Evolutionary conservation across 1,140 invertebrate species (phyloP), one percentile per base, ranked within the genome.

Genomic region (Neodiprion pinetum): DNA sequence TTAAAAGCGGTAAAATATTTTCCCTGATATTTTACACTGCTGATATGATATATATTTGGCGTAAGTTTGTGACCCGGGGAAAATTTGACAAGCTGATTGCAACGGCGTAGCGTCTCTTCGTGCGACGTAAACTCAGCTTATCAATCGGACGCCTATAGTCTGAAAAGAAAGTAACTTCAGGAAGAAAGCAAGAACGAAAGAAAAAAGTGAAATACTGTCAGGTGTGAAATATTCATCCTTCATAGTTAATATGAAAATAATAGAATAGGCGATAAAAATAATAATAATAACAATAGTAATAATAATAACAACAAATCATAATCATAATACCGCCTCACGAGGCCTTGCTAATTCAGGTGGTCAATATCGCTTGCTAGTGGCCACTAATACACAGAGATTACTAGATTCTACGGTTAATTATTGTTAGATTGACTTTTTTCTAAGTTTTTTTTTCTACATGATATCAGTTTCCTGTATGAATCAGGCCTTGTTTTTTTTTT

Each of bases 321-420:
- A 14, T 47, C 61, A 61, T 61, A 84, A 75, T 85, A 84, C 84
- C 85, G 86, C 87, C 86, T 87, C 82, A 84, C 85, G 84, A 87
- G 86, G 85, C 86, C 86, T 88, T 88, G 84, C 85, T 84, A 53
- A 53, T 53, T 53, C 50, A 53, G n/a, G 50, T 53, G 50, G 50
- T 53, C 50, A 53, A 53, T 10, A 53, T n/a, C 50, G 50, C 50
- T 69, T 48, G 73, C 71, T 79, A 75, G 71, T 80, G 82, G 85
- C 83, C 83, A 83, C 82, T 80, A 84, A 80, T 78, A 78, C 71
- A 84, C 83, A 81, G 87, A 88, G 87, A 88, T 88, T 88, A 88
- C 80, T 88, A 88, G 85, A 78, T 83, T 87, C 85, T 77, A 81
- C 83, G 81, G 71, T 77, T 81, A 84, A 83, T 79, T 80, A 83